A percentile compares a stretch with the other conserved stretches of the same genome.
phyloP scores from a whole-genome alignment of 1,140 invertebrate genomes.

The Sinella curviseta region DNA sequence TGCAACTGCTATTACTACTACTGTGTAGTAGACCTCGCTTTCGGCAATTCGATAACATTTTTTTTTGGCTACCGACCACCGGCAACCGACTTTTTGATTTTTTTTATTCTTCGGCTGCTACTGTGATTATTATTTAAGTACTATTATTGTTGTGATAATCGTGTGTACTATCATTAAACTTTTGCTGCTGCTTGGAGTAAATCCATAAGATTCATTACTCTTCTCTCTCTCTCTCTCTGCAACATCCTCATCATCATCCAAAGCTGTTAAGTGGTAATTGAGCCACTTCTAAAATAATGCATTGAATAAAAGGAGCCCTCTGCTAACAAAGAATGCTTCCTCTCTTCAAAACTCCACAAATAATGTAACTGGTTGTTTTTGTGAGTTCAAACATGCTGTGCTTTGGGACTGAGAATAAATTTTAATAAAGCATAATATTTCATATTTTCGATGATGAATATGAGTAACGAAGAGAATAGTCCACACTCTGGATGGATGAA shows the following conservation, averaged over 20 bases:
- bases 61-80: no score
- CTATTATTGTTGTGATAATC: neutral
- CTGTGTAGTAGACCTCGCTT: neutral
- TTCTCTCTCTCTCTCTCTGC: no score
- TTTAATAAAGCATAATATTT: conserved; percentile 23
- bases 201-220: no score
- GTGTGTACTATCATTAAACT: neutral
- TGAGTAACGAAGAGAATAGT: no score
- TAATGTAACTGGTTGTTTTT: no score
- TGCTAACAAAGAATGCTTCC: neutral
- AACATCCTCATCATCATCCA: neutral
- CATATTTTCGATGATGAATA: neutral
- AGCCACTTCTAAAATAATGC: conserved; percentile 17
- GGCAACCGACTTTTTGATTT: no score
- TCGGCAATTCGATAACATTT: no score
- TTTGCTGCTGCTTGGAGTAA: no score
- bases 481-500: no score
- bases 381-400: neutral
- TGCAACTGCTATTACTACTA: no score
- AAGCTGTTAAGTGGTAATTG: conserved; percentile 15
- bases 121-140: neutral
- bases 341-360: neutral
- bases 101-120: neutral
- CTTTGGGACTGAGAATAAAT: neutral
- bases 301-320: neutral